These are phyloP conservation scores for Sinocyclocheilus maitianheensis DNA, from an alignment of 2,113 vertebrate species.

Conservation along the genomic window DNA sequence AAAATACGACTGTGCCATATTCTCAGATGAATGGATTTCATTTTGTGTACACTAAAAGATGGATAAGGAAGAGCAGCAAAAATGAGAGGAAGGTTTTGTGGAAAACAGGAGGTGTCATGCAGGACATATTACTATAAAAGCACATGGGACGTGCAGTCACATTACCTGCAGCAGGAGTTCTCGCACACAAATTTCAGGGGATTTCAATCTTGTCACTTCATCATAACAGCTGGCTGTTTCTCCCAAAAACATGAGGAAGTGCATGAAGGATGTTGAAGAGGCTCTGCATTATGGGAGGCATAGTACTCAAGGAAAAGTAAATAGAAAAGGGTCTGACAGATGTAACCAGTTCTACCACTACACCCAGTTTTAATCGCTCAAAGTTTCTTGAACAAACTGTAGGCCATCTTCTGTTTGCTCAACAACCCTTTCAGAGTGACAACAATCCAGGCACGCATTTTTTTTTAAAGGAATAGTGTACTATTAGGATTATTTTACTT, in stretches of 20 bases:
- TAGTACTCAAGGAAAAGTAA: background rate
- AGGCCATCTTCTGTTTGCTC: background rate
- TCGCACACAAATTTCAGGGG: slow-evolving; percentile 1
- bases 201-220: slow-evolving; percentile 20
- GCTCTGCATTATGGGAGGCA: background rate
- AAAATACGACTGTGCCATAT: background rate
- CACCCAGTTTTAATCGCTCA: background rate
- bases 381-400: background rate
- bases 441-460: background rate
- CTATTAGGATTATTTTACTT: no score
- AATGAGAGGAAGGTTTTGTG: background rate
- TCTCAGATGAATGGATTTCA: background rate
- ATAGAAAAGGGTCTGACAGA: background rate
- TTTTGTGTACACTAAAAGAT: background rate
- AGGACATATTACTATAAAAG: background rate
- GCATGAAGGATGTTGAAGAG: background rate
- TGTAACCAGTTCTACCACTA: background rate
- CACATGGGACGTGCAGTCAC: background rate
- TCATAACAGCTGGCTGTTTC: background rate
- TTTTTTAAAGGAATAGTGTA: background rate
- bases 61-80: no score
- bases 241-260: background rate
- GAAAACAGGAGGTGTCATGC: slow-evolving; percentile 4
- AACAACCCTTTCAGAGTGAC: background rate
- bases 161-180: slow-evolving; percentile 3